Base-by-base conservation (phyloP, 2,888 invertebrate genomes). In the Harpalus rubripes region DNA sequence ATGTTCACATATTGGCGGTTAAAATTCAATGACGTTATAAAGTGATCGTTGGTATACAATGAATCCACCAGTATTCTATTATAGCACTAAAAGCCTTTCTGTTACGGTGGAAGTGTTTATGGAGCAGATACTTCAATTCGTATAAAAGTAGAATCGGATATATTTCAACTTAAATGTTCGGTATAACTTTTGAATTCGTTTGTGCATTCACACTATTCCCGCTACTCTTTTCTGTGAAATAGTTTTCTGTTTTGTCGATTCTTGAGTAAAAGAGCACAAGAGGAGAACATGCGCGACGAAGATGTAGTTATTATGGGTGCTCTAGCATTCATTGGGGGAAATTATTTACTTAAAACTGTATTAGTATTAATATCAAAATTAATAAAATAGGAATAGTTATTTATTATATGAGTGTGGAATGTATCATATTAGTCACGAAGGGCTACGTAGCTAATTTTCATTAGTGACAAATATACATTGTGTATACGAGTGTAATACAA, bases 41-140 rank as follows among this genome's bases (percentile, higher is more conserved):
- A 68, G 39, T 68, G 68, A 39, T 68, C 68, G 7, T 68, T 68
- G 32, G 15, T 68, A 15, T n/a, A 68, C 68, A 68, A 68, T 39
- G 68, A 68, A 39, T 39, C 12, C 10, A n/a, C n/a, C 26, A 26
- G n/a, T n/a, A n/a, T n/a, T 10, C 10, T 26, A 22, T 65, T 65
- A 26, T 39, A 65, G 10, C 39, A 68, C 68, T 68, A 39, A 68
- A 68, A 68, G 68, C 68, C 15, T 68, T 68, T 39, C 26, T 41
- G 68, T 26, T 68, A 32, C 15, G n/a, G 68, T 7, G 1, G 32
- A 68, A 68, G 68, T 68, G 68, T 68, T 68, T 68, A 68, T 68
- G 68, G 39, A 68, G 68, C n/a, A 68, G 68, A 68, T 68, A 68
- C 68, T 68, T 68, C 68, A 68, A 68, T 68, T 68, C 68, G n/a